These are phyloP conservation scores for Mormyrops attenuatus DNA, from an alignment of 2,797 vertebrate species.

Conservation along the genomic window DNA sequence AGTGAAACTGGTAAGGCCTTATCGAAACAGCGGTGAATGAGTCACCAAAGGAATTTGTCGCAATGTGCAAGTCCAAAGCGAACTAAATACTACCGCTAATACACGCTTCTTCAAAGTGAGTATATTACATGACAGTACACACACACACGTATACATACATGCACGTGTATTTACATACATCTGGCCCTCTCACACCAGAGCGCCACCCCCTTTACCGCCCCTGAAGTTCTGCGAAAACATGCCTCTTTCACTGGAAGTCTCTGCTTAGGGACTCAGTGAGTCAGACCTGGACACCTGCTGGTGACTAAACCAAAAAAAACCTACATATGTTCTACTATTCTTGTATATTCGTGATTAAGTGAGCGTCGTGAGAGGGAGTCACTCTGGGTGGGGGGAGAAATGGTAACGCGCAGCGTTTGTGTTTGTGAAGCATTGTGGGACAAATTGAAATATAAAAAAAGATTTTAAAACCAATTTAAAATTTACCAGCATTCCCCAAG, in stretches of 20 bases:
- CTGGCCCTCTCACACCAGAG: not conserved
- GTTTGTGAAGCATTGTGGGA: not conserved
- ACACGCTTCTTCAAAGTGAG: not conserved
- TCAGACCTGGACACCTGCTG: not conserved
- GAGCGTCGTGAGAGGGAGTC: not conserved
- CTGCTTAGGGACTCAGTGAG: not conserved
- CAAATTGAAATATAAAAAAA: not conserved
- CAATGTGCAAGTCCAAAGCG: not conserved
- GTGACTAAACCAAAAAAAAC: not conserved
- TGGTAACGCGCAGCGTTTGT: not conserved
- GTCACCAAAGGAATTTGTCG: not conserved
- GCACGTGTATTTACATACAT: not conserved
- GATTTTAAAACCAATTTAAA: not conserved
- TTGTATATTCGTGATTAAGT: constrained; percentile 1
- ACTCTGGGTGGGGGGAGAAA: not conserved
- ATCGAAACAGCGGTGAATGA: not conserved
- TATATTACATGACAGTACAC: not conserved
- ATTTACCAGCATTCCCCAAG: not conserved
- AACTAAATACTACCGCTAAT: not conserved
- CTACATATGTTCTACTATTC: not conserved
- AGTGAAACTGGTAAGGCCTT: not conserved
- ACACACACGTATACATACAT: not conserved
- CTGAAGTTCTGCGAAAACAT: not conserved
- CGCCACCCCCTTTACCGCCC: not conserved
- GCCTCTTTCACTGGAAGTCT: not conserved